Conservation (phyloP, 2,113 vertebrate genomes). For the Empidonax traillii region DNA sequence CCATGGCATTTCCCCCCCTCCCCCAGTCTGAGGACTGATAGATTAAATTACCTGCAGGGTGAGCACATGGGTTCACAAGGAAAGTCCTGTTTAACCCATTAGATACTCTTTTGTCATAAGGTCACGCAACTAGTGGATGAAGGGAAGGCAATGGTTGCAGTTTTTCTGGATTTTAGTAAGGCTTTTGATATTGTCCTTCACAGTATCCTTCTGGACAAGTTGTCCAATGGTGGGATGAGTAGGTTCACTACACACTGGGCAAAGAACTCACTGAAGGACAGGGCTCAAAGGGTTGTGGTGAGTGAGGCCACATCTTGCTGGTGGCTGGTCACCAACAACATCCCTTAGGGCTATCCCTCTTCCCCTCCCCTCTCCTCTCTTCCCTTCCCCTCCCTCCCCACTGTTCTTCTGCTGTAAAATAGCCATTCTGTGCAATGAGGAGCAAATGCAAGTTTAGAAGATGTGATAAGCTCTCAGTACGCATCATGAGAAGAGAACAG, state of each 20-base stretch:
- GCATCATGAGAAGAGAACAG: background rate
- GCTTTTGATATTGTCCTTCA: background rate
- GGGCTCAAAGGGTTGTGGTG: fast-evolving
- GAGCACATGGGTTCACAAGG: background rate
- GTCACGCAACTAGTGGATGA: background rate
- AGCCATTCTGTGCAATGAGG: background rate
- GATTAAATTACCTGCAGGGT: background rate
- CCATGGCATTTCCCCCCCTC: background rate
- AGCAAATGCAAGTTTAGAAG: background rate
- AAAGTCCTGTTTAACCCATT: background rate
- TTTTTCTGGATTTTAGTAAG: background rate
- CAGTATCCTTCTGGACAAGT: background rate
- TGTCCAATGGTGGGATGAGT: background rate
- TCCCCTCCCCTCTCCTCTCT: fast-evolving
- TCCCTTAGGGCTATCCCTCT: background rate
- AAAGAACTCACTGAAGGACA: background rate
- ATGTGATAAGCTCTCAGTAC: background rate
- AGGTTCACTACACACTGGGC: background rate
- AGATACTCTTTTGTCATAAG: background rate
- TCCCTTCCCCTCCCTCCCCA: too few relatives aligned
- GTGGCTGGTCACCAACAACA: background rate
- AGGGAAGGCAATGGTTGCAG: background rate
- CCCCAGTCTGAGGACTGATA: background rate
- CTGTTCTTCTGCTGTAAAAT: background rate
- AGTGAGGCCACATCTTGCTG: background rate